Conservation (phyloP, 1,140 invertebrate species). For the Popillia japonica region DNA sequence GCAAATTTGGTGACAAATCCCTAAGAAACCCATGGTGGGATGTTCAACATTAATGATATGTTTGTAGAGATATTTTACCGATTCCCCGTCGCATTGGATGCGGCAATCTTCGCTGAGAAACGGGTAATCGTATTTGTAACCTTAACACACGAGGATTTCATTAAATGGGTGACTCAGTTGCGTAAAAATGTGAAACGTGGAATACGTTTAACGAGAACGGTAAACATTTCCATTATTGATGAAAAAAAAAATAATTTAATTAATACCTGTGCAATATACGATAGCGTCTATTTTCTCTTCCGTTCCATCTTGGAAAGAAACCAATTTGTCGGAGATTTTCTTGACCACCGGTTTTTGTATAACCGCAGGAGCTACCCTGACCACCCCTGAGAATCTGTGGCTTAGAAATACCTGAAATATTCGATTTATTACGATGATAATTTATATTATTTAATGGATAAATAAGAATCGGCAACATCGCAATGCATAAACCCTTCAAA, state of each 20-base stretch:
- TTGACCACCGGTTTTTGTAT: constrained; percentile 34
- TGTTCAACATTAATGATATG: constrained; percentile 77
- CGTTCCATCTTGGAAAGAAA: constrained; percentile 13
- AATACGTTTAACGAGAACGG: no score
- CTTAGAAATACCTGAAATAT: constrained; percentile 34
- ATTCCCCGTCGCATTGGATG: constrained; percentile 66
- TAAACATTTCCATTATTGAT: no score
- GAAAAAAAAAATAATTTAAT: no score
- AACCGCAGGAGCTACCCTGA: not conserved
- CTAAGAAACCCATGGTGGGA: constrained; percentile 77
- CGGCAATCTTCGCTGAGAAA: constrained; percentile 71
- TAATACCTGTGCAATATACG: constrained; percentile 36
- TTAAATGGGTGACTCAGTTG: no score
- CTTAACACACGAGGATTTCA: constrained; percentile 54
- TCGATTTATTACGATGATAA: no score
- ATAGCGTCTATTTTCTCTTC: constrained; percentile 16
- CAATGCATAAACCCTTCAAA: no score
- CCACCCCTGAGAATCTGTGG: constrained; percentile 2
- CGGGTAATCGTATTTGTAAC: constrained; percentile 73
- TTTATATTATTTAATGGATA: no score
- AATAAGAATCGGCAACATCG: no score
- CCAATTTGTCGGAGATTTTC: not conserved
- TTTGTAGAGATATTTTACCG: constrained; percentile 76
- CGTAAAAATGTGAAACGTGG: no score
- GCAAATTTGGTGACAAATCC: constrained; percentile 67